phyloP scores from a whole-genome alignment of 2,888 invertebrate genomes.

The Sisyra nigra region DNA sequence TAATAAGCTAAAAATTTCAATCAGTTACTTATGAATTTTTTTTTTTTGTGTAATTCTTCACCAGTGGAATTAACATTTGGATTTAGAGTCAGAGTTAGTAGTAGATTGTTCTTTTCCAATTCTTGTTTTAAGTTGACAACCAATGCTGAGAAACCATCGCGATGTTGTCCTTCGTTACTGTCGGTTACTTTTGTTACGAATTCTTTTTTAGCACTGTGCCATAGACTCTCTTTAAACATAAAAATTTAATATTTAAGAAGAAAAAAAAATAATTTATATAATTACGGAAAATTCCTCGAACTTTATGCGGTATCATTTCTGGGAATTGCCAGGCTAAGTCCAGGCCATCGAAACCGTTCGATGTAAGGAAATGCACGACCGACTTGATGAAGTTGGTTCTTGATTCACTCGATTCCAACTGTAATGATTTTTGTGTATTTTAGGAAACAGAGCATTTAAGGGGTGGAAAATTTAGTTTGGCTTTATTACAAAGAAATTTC shows the following conservation, averaged over 20 bases:
- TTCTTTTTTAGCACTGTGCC: conserved; percentile 58
- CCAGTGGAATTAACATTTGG: conserved; percentile 63
- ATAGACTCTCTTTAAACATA: conserved; percentile 46
- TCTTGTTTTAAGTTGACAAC: conserved; percentile 59
- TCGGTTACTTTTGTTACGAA: conserved; percentile 53
- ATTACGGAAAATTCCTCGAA: conserved; percentile 35
- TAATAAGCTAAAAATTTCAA: conserved; percentile 45
- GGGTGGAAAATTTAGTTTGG: too few relatives aligned
- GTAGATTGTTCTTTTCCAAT: conserved; percentile 49
- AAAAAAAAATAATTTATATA: too few relatives aligned
- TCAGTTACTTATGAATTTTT: background rate
- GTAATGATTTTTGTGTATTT: too few relatives aligned
- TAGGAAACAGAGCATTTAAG: too few relatives aligned
- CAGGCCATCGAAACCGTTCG: conserved; percentile 73
- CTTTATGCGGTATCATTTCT: conserved; percentile 60
- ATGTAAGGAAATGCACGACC: conserved; percentile 49
- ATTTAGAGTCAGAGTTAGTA: conserved; percentile 48
- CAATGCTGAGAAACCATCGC: conserved; percentile 60
- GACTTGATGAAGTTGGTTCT: conserved; percentile 65
- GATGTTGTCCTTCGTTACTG: conserved; percentile 65
- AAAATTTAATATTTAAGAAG: too few relatives aligned
- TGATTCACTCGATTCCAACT: conserved; percentile 58
- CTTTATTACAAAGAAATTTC: too few relatives aligned
- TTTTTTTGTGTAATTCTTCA: conserved; percentile 23
- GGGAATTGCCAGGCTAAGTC: conserved; percentile 82